These are phyloP conservation scores for Lasius platythorax DNA, from an alignment of 2,888 invertebrate species.

Conservation along the genomic window DNA sequence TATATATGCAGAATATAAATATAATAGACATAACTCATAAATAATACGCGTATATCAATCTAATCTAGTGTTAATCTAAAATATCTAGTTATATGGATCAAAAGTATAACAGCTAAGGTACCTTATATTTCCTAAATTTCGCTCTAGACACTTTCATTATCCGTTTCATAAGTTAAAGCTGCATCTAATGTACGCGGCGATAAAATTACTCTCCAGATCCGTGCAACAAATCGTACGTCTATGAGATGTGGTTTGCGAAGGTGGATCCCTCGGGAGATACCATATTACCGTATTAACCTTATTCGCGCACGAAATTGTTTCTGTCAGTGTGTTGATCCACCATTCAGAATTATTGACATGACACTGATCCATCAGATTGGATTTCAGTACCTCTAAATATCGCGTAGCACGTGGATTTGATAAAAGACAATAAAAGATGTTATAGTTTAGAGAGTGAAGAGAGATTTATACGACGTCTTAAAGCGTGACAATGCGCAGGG, in stretches of 20 bases:
- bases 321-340: neutral
- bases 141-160: neutral
- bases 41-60: neutral
- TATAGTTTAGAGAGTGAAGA: neutral
- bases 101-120: neutral
- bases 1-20: neutral
- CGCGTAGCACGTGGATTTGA: neutral
- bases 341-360: conserved; percentile 26
- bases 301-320: conserved; percentile 11
- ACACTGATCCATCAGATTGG: neutral
- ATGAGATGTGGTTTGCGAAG: neutral
- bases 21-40: neutral
- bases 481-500: neutral
- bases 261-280: neutral
- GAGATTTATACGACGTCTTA: conserved; percentile 8
- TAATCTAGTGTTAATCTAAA: neutral
- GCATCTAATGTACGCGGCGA: neutral
- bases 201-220: neutral
- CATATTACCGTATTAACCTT: neutral
- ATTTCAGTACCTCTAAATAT: neutral
- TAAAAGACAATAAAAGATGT: neutral
- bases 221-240: conserved; percentile 9
- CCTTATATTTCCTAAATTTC: neutral
- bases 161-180: neutral
- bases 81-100: neutral